A percentile compares a stretch with the other conserved stretches of the same genome.
Conservation (phyloP, 2,113 vertebrate species). For the Rana temporaria region DNA sequence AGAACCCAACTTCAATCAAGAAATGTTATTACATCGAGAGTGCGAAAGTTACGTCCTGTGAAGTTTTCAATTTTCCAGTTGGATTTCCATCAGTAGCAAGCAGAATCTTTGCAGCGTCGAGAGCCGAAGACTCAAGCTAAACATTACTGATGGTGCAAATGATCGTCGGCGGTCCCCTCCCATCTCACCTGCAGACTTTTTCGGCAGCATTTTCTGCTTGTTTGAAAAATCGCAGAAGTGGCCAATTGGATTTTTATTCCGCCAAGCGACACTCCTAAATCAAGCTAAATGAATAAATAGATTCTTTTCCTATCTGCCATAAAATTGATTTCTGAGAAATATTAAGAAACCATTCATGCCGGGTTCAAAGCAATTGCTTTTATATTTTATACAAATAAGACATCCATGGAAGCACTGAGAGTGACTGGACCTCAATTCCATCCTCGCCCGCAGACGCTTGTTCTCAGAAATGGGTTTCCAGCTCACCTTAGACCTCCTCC, state of each 20-base stretch:
- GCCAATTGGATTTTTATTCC: conserved; percentile 20
- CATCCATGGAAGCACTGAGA: conserved; percentile 4
- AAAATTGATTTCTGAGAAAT: conserved; percentile 49
- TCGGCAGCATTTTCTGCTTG: neutral
- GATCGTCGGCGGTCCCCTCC: neutral
- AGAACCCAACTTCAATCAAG: conserved; percentile 37
- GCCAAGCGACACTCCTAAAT: neutral
- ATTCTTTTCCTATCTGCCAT: conserved; percentile 39
- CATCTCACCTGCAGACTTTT: conserved; percentile 8
- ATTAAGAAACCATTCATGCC: conserved; percentile 25
- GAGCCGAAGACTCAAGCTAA: conserved; percentile 15
- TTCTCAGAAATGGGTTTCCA: conserved; percentile 35
- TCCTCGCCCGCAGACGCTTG: neutral
- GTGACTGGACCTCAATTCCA: conserved; percentile 30
- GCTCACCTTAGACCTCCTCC: conserved; percentile 21
- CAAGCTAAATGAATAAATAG: conserved; percentile 27
- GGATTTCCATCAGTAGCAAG: conserved; percentile 29
- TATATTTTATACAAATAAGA: conserved; percentile 44
- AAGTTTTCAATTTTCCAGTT: conserved; percentile 54
- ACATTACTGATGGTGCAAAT: conserved; percentile 21
- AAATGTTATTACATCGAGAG: conserved; percentile 52
- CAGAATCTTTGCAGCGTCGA: conserved; percentile 22
- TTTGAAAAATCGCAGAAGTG: neutral
- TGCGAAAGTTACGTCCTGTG: conserved; percentile 44
- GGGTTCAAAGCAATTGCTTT: conserved; percentile 36